These are phyloP conservation scores for Paracanthobrama guichenoti DNA, from an alignment of 2,113 vertebrate genomes.

Conservation along the genomic window DNA sequence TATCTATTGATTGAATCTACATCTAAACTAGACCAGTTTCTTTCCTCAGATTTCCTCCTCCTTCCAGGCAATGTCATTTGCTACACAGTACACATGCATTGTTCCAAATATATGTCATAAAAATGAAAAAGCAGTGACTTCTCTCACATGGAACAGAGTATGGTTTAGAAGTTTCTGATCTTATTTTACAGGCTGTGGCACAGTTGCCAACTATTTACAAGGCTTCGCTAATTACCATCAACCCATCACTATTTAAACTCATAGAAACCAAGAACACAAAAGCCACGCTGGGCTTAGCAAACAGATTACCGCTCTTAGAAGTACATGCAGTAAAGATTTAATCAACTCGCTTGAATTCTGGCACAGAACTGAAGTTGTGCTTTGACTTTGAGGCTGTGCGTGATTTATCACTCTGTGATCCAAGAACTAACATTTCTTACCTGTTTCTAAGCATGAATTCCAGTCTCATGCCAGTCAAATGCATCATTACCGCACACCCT, in stretches of 20 bases:
- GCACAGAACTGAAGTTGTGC: background rate
- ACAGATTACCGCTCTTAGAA: slow-evolving; percentile 31
- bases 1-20: slow-evolving; percentile 60
- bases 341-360: slow-evolving; percentile 24
- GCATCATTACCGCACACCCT: background rate
- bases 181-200: slow-evolving; percentile 37
- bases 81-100: slow-evolving; percentile 12
- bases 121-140: slow-evolving; percentile 53
- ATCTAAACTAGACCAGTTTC: slow-evolving; percentile 33
- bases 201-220: slow-evolving; percentile 33
- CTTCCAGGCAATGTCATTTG: slow-evolving; percentile 36
- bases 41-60: slow-evolving; percentile 35
- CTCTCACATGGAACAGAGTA: slow-evolving; percentile 31
- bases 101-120: slow-evolving; percentile 41
- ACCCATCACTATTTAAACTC: slow-evolving; percentile 39
- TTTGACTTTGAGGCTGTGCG: background rate
- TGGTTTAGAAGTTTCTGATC: slow-evolving; percentile 47
- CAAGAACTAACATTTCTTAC: background rate
- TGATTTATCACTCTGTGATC: slow-evolving; percentile 23
- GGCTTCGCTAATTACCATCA: slow-evolving; percentile 47
- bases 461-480: background rate
- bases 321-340: slow-evolving; percentile 41
- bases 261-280: slow-evolving; percentile 25
- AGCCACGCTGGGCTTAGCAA: slow-evolving; percentile 15
- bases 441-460: slow-evolving; percentile 23